These are phyloP conservation scores for Thaumatotibia leucotreta DNA, from an alignment of 1,140 invertebrate species.

Conservation along the genomic window DNA sequence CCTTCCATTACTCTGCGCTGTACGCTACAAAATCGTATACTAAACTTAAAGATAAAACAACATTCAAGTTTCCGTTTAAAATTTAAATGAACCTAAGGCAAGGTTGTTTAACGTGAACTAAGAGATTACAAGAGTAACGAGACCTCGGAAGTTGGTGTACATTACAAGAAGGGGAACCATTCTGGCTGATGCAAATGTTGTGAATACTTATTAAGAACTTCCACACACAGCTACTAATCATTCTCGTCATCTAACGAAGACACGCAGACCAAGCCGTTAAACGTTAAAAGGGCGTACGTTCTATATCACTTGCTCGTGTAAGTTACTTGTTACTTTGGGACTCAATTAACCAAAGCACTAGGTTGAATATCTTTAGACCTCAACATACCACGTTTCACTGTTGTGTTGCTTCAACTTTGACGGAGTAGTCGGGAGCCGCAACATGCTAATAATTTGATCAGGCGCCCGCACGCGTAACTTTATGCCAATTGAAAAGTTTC, in stretches of 20 bases:
- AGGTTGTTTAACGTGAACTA: conserved; percentile 28
- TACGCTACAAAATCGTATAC: not conserved
- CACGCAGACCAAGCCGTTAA: conserved; percentile 32
- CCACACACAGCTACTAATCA: conserved; percentile 57
- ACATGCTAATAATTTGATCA: conserved; percentile 73
- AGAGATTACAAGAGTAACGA: conserved; percentile 31
- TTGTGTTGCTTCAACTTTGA: conserved; percentile 39
- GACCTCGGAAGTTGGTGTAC: conserved; percentile 39
- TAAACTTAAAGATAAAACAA: not conserved
- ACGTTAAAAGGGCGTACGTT: conserved; percentile 28
- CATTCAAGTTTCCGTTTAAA: conserved; percentile 12
- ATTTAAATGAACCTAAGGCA: conserved; percentile 16
- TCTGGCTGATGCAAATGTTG: conserved; percentile 57
- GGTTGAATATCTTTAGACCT: not conserved
- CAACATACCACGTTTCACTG: not conserved
- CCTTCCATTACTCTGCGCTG: too few species aligned
- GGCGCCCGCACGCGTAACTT: conserved; percentile 60
- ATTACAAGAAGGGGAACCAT: conserved; percentile 41
- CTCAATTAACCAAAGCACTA: not conserved
- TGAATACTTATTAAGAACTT: conserved; percentile 69
- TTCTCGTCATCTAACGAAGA: conserved; percentile 53
- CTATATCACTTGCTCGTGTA: not conserved
- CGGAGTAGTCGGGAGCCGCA: conserved; percentile 50
- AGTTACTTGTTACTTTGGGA: not conserved
- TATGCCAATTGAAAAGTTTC: conserved; percentile 70